These are phyloP conservation scores for Laupala kohalensis DNA, from an alignment of 1,140 invertebrate species.

Conservation along the genomic window DNA sequence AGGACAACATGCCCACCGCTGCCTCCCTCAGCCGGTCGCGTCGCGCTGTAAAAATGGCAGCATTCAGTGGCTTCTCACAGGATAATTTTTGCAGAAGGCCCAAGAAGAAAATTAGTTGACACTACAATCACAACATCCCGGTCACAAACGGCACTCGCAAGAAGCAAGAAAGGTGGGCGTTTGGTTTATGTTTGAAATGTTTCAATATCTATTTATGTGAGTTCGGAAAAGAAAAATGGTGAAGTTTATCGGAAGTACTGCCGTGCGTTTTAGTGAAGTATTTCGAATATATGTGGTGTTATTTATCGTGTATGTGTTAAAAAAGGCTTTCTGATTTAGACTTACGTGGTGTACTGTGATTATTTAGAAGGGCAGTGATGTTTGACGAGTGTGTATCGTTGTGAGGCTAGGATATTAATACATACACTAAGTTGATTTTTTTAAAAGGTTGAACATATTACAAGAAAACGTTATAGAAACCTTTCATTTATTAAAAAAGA, in stretches of 20 bases:
- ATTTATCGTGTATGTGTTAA: slow-evolving; percentile 9
- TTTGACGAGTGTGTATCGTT: background rate
- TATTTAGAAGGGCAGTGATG: background rate
- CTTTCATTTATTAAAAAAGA: background rate
- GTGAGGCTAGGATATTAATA: background rate
- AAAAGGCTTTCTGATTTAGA: slow-evolving; percentile 1
- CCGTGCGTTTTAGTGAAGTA: slow-evolving; percentile 15
- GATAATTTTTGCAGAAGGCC: slow-evolving; percentile 32
- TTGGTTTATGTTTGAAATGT: slow-evolving; percentile 19
- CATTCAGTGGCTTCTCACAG: slow-evolving; percentile 26
- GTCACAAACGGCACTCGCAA: slow-evolving; percentile 26
- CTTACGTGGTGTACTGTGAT: background rate
- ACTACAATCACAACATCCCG: slow-evolving; percentile 25
- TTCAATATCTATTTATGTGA: slow-evolving; percentile 17
- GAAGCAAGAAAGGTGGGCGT: slow-evolving; percentile 29
- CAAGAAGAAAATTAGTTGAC: slow-evolving; percentile 40
- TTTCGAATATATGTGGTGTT: slow-evolving; percentile 16
- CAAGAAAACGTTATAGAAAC: slow-evolving; percentile 7
- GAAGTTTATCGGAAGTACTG: slow-evolving; percentile 13
- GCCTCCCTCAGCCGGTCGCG: slow-evolving; percentile 24
- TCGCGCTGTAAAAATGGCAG: slow-evolving; percentile 35
- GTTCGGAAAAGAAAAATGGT: slow-evolving; percentile 20
- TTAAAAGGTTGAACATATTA: slow-evolving; percentile 1
- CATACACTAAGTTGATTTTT: slow-evolving; percentile 8
- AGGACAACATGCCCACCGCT: slow-evolving; percentile 22